Base-by-base conservation (phyloP, 2,888 invertebrate species). In the Melanophora roralis region DNA sequence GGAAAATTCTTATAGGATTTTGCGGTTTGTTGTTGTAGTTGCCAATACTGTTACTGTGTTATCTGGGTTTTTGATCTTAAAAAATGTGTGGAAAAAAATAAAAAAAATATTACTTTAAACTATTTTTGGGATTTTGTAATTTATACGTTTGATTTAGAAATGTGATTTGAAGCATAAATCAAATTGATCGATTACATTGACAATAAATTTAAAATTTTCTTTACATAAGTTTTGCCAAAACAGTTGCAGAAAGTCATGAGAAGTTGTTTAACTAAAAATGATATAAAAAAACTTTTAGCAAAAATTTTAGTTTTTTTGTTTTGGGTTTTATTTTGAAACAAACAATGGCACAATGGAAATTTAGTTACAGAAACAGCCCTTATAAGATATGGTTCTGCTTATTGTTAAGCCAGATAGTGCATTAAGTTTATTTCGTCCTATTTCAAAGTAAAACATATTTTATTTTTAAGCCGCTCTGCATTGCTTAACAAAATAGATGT, bases 131-230 rank as follows among this genome's bases (percentile, higher is more conserved):
- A 6, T 59, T 74, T 51, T 40, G 67, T 34, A 68, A 76, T 45
- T 72, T 57, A 49, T 59, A 57, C n/a, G n/a, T n/a, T n/a, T n/a
- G n/a, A n/a, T n/a, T 64, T 71, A 64, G 62, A 71, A 76, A 55
- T 57, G 76, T 76, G 76, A 76, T 71, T 71, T 76, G 72, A 64
- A 64, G 38, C 79, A 83, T 84, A 83, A 68, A 83, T 83, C 83
- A 84, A 83, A 81, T 81, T 84, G 83, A 84, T 84, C 82, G 84
- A 84, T 84, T 83, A 81, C 82, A 49, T 73, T 76, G 68, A 68
- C 68, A 43, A 76, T 76, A 80, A 76, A 80, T 80, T 76, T 53
- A 51, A 36, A 36, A 49, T 51, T 51, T 53, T 12, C 38, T 55
- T 38, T 45, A 34, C 72, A 21, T 75, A 59, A 55, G 47, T 45